These are phyloP conservation scores for Trachythela sp. DNA, from an alignment of 64 coral and sea anemone genomes.

Conservation along the genomic window DNA sequence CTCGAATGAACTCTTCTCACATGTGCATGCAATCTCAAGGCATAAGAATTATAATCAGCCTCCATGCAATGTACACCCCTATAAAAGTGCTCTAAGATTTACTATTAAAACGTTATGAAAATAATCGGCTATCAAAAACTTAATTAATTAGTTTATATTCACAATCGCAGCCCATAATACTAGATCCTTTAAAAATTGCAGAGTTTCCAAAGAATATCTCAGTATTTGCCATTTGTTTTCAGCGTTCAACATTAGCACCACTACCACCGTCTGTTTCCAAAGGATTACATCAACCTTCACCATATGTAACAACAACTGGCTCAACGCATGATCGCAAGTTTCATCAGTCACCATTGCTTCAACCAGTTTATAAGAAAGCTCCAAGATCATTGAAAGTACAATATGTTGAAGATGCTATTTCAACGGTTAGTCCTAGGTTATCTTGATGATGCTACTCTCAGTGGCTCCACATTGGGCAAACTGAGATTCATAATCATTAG, in stretches of 20 bases:
- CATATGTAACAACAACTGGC: conserved; percentile 66
- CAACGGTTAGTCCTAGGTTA: conserved; percentile 59
- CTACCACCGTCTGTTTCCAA: background rate
- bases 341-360: conserved; percentile 53
- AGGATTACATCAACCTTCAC: background rate
- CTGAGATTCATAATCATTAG: too few relatives aligned
- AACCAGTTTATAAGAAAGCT: conserved; percentile 76
- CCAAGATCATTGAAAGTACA: conserved; percentile 88
- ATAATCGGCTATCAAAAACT: too few relatives aligned
- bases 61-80: too few relatives aligned
- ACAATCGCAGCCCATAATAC: background rate
- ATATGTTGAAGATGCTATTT: conserved; percentile 87
- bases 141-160: too few relatives aligned
- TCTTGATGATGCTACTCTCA: too few relatives aligned
- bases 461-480: too few relatives aligned
- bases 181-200: background rate
- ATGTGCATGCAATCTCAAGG: too few relatives aligned
- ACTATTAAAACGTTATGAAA: too few relatives aligned
- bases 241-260: background rate
- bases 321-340: conserved; percentile 84
- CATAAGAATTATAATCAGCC: too few relatives aligned
- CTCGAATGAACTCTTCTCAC: too few relatives aligned
- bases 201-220: background rate
- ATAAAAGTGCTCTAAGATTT: too few relatives aligned
- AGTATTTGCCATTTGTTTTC: background rate